Base-by-base conservation (phyloP, 2,113 vertebrate species). In the Galbula dea region DNA sequence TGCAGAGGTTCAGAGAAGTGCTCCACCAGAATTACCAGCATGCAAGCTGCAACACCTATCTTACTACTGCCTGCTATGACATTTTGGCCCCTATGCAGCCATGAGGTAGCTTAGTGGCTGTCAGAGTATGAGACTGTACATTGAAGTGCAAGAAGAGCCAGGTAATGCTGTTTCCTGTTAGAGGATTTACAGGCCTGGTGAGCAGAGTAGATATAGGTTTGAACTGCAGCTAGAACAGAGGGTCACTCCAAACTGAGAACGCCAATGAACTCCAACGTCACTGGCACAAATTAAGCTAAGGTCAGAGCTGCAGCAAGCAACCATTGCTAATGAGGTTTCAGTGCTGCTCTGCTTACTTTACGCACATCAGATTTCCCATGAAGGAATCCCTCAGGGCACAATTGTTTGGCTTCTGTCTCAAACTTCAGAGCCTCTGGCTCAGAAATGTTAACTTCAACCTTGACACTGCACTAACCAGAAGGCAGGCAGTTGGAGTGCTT, bases 401-500 rank as follows among this genome's bases (percentile, higher is more conserved):
- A 57, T 59, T 63, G 46, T 73, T 85, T 85, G 95, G 83, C 74
- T 87, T 95, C 86, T 72, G 46, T 39, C 61, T 75, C 59, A 87
- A 93, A 45, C 72, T 95, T 46, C 36, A 83, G 90, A 92, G 68
- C 83, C 69, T 79, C 69, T 76, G 80, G 91, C 88, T 89, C 43
- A 27, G 62, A 17, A 72, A 91, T 68, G 51, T 52, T 79, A 73
- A 75, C 89, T 63, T 79, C 83, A 79, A 7, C 69, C 84, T 51
- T 4, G 1, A 6, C 0, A 0, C 55, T 52, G 49, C 15, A 6
- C 81, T 77, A 36, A 85, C 2, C 21, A 73, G 83, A 72, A 62
- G 46, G 58, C 45, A 76, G 45, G 79, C 76, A 61, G 45, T 1
- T 78, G 65, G 68, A 88, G 27, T 10, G 24, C 61, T 30, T 77